Percentiles rank a stretch among this genome's conserved stretches.
Conservation (phyloP, 2,113 vertebrate genomes). For the Lontra canadensis region DNA sequence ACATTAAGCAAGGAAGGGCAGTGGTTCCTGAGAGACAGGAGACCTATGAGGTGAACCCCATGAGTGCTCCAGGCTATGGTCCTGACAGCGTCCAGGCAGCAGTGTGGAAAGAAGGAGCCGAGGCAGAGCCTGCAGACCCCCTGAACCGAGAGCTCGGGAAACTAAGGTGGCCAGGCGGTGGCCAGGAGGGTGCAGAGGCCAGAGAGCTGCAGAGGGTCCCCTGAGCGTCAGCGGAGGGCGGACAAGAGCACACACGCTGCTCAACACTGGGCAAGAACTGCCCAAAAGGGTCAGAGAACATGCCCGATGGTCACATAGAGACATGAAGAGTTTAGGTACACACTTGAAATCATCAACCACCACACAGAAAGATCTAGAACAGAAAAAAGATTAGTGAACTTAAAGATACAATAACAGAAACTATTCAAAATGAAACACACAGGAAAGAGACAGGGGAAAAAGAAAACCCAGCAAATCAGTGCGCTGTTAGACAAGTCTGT, state of each 20-base stretch:
- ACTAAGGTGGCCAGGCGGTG: background rate
- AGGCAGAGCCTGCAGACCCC: background rate
- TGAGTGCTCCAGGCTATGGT: background rate
- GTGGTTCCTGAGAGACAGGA: background rate
- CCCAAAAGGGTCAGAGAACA: background rate
- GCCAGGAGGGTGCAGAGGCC: background rate
- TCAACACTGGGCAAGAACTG: background rate
- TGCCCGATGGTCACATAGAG: rapidly evolving
- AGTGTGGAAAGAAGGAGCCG: background rate
- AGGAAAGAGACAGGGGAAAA: background rate
- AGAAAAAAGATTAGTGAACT: background rate
- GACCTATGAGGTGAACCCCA: background rate
- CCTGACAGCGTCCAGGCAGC: background rate
- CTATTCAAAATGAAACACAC: background rate
- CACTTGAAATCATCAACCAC: background rate
- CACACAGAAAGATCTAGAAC: background rate
- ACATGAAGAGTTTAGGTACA: background rate
- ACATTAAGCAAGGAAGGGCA: background rate
- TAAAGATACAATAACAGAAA: background rate
- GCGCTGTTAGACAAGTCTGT: too few relatives aligned
- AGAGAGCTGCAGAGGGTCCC: background rate
- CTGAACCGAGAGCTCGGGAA: too few relatives aligned
- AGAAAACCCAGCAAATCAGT: background rate
- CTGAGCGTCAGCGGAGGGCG: background rate
- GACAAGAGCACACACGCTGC: background rate